phyloP scores from a whole-genome alignment of 2,888 invertebrate species.

The Brenthis ino region DNA sequence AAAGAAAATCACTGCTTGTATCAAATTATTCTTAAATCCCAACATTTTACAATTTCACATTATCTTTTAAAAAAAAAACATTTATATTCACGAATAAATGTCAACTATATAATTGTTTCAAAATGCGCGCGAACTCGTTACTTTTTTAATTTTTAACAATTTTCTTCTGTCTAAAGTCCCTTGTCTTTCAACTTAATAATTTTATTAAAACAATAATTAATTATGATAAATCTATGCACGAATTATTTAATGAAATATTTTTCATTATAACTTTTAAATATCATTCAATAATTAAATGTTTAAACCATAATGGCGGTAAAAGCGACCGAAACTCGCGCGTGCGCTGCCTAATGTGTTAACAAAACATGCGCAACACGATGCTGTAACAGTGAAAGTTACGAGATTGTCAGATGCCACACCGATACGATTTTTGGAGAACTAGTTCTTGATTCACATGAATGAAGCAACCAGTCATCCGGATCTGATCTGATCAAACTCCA shows the following conservation, averaged over 20 bases:
- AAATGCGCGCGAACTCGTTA: slow-evolving; percentile 11
- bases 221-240: too few relatives aligned
- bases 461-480: slow-evolving; percentile 18
- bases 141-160: not conserved
- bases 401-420: slow-evolving; percentile 44
- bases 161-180: too few relatives aligned
- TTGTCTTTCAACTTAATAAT: too few relatives aligned
- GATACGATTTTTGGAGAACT: slow-evolving; percentile 40
- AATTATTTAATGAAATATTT: not conserved
- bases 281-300: not conserved
- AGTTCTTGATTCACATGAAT: slow-evolving; percentile 28
- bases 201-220: too few relatives aligned
- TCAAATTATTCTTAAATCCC: slow-evolving; percentile 63
- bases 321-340: slow-evolving; percentile 44
- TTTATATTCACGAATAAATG: not conserved
- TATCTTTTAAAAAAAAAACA: slow-evolving; percentile 2
- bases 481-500: not conserved
- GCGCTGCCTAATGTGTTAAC: slow-evolving; percentile 61
- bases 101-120: not conserved
- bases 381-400: slow-evolving; percentile 79
- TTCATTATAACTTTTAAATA: not conserved
- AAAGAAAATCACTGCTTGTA: slow-evolving; percentile 54
- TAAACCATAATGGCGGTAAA: not conserved
- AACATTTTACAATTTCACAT: slow-evolving; percentile 55
- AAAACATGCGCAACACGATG: slow-evolving; percentile 65